Conservation (phyloP, 2,888 invertebrate species). For the Drosophila birchii region DNA sequence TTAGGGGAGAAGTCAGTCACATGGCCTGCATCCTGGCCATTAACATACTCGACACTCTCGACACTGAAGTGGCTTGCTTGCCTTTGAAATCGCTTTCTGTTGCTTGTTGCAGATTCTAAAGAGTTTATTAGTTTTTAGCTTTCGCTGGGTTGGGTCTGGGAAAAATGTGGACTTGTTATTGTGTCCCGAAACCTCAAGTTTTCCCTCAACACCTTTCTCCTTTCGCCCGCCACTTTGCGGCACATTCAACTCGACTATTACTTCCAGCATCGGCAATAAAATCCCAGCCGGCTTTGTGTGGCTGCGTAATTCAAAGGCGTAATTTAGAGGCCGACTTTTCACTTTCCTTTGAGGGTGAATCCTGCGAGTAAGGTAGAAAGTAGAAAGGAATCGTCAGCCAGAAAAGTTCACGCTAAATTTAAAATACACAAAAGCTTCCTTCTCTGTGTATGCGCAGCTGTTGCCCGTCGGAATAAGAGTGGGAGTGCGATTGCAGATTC, state of each 20-base stretch:
- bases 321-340: slow-evolving; percentile 56
- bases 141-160: background rate
- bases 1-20: slow-evolving; percentile 54
- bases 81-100: slow-evolving; percentile 55
- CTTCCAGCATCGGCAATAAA: slow-evolving; percentile 29
- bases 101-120: slow-evolving; percentile 29
- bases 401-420: slow-evolving; percentile 51
- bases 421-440: slow-evolving; percentile 41
- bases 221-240: slow-evolving; percentile 4
- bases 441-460: slow-evolving; percentile 65
- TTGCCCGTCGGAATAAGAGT: slow-evolving; percentile 35
- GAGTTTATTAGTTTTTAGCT: slow-evolving; percentile 52
- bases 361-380: slow-evolving; percentile 33
- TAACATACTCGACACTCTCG: slow-evolving; percentile 69
- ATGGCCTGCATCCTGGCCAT: slow-evolving; percentile 69
- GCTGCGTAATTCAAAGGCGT: slow-evolving; percentile 9
- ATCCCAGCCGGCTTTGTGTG: slow-evolving; percentile 9
- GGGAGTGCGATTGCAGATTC: slow-evolving; percentile 4
- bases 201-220: slow-evolving; percentile 3
- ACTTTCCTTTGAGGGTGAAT: slow-evolving; percentile 62
- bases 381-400: slow-evolving; percentile 18
- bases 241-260: slow-evolving; percentile 36
- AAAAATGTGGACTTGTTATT: background rate
- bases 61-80: slow-evolving; percentile 54
- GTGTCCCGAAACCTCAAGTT: slow-evolving; percentile 8